These are phyloP conservation scores for Stenodema calcarata DNA, from an alignment of 2,888 invertebrate genomes.

Conservation along the genomic window DNA sequence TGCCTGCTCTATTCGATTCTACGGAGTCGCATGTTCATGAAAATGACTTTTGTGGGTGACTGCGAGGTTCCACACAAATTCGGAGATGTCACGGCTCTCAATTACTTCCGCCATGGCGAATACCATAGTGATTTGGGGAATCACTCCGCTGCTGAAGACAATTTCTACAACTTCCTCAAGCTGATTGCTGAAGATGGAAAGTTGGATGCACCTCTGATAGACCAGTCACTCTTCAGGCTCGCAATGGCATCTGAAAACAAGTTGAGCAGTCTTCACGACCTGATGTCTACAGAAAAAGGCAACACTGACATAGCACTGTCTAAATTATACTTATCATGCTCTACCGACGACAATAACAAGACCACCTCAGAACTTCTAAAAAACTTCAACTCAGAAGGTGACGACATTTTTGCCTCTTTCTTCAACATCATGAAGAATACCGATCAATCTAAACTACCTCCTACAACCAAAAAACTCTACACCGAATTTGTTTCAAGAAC, in stretches of 20 bases:
- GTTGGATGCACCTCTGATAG: background rate
- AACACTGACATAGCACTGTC: background rate
- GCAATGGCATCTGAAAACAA: background rate
- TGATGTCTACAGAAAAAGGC: background rate
- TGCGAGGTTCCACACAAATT: constrained; percentile 27
- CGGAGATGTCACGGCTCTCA: constrained; percentile 13
- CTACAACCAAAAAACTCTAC: background rate
- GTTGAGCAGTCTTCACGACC: background rate
- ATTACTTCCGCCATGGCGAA: constrained; percentile 24
- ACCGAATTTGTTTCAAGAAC: constrained; percentile 11
- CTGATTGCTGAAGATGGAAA: background rate
- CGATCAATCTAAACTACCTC: background rate
- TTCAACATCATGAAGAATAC: background rate
- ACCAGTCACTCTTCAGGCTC: background rate
- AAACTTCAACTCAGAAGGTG: background rate
- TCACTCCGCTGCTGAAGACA: background rate
- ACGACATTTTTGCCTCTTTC: background rate
- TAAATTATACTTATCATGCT: background rate
- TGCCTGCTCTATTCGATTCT: constrained; percentile 16
- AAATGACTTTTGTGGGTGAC: constrained; percentile 21
- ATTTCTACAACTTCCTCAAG: constrained; percentile 13
- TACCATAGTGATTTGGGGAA: background rate
- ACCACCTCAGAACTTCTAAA: background rate
- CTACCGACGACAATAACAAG: background rate
- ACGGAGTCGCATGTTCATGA: constrained; percentile 14